A percentile compares a stretch with the other conserved stretches of the same genome.
These are phyloP conservation scores for Rhingia campestris DNA, from an alignment of 2,888 invertebrate genomes.

Conservation along the genomic window DNA sequence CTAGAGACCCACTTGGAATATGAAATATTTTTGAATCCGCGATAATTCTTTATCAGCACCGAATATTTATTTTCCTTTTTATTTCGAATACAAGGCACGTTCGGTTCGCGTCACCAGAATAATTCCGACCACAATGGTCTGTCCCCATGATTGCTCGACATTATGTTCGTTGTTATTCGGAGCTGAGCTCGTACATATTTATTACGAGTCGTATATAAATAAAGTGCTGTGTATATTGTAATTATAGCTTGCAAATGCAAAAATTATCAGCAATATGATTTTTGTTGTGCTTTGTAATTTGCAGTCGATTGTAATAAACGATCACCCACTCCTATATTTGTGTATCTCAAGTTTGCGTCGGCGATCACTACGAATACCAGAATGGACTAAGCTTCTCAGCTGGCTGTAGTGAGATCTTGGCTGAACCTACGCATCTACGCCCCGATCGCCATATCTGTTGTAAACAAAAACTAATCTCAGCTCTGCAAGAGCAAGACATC, in stretches of 20 bases:
- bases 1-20: conserved; percentile 19
- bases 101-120: conserved; percentile 33
- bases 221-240: not conserved
- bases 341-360: not conserved
- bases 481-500: conserved; percentile 11
- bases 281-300: conserved; percentile 15
- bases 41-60: conserved; percentile 43
- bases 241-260: conserved; percentile 14
- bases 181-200: not conserved
- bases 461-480: conserved; percentile 19
- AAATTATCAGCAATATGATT: conserved; percentile 8
- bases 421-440: conserved; percentile 17
- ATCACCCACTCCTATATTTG: conserved; percentile 7
- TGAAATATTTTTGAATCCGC: conserved; percentile 31
- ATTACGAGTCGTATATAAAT: not conserved
- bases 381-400: not conserved
- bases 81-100: conserved; percentile 27
- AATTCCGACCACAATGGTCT: conserved; percentile 40
- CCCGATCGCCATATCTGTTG: not conserved
- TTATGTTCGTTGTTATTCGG: conserved; percentile 6
- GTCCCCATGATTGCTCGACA: conserved; percentile 12
- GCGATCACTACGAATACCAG: not conserved
- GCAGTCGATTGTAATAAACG: conserved; percentile 2
- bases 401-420: not conserved
- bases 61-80: not conserved